A percentile compares a stretch with the other conserved stretches of the same genome.
Conservation (phyloP, 2,797 vertebrate species). For the Syncerus caffer region DNA sequence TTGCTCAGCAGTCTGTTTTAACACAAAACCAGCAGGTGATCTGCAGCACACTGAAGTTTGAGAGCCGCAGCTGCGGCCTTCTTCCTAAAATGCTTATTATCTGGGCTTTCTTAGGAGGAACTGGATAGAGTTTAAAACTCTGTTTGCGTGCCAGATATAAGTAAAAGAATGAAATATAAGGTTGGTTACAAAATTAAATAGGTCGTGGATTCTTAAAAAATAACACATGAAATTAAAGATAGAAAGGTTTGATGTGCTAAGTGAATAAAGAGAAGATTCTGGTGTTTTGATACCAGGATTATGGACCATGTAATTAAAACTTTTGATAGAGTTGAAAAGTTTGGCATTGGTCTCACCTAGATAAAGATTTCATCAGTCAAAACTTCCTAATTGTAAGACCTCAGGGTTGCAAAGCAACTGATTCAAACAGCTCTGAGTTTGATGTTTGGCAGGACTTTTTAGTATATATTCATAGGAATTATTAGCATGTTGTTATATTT, state of each 20-base stretch:
- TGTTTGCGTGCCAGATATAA: background rate
- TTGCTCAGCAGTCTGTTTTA: background rate
- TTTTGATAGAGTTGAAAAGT: background rate
- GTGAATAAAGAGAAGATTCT: background rate
- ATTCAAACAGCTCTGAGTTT: background rate
- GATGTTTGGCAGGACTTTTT: background rate
- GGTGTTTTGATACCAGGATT: background rate
- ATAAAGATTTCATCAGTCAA: background rate
- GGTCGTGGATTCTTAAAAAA: background rate
- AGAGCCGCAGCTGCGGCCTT: background rate
- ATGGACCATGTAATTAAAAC: background rate
- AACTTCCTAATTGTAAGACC: background rate
- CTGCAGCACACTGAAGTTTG: background rate
- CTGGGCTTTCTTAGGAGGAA: background rate
- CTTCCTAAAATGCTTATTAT: background rate
- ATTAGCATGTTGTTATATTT: background rate
- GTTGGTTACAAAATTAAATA: slow-evolving; percentile 14
- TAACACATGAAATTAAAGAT: background rate
- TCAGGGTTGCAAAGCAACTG: background rate
- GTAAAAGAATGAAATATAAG: slow-evolving; percentile 7
- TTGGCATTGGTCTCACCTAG: background rate
- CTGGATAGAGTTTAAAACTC: background rate
- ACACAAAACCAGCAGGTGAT: background rate
- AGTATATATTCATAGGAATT: background rate
- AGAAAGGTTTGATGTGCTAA: background rate